Evolutionary conservation across 2,113 vertebrate species (phyloP).

Genomic region (Petrocephalus zakoni): DNA sequence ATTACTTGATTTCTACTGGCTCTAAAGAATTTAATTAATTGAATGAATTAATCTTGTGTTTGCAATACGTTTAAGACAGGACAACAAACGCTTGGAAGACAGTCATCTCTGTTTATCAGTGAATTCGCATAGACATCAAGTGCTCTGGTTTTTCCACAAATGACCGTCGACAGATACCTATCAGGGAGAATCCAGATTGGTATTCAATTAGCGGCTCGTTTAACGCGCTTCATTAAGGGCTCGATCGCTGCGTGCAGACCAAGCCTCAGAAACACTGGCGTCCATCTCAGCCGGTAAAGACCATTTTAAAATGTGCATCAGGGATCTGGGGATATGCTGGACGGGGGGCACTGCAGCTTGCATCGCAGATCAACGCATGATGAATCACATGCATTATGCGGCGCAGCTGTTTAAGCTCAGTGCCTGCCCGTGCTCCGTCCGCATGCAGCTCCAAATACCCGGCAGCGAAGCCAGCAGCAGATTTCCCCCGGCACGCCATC

Average conservation of each 20-base stretch:
- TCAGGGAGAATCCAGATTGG: neutral
- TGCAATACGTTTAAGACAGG: neutral
- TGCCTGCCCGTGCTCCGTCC: neutral
- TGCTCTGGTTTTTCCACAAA: neutral
- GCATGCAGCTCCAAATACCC: neutral
- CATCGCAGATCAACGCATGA: neutral
- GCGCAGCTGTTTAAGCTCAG: neutral
- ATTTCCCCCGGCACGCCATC: neutral
- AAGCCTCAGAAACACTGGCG: neutral
- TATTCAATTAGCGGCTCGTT: neutral
- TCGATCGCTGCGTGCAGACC: neutral
- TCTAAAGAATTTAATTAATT: neutral
- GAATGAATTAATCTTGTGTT: constrained; percentile 14
- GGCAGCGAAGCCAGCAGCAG: neutral
- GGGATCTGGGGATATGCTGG: neutral
- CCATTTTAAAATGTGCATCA: neutral
- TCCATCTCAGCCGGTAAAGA: neutral
- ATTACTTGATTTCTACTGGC: constrained; percentile 11
- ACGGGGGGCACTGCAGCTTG: neutral
- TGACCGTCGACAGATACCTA: neutral
- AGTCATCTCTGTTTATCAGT: neutral
- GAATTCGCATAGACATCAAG: neutral
- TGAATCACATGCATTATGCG: constrained; percentile 5
- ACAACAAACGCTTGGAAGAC: neutral
- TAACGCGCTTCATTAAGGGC: neutral